Evolutionary conservation across 1,140 invertebrate genomes (phyloP).

Genomic region (Cataglyphis hispanica): DNA sequence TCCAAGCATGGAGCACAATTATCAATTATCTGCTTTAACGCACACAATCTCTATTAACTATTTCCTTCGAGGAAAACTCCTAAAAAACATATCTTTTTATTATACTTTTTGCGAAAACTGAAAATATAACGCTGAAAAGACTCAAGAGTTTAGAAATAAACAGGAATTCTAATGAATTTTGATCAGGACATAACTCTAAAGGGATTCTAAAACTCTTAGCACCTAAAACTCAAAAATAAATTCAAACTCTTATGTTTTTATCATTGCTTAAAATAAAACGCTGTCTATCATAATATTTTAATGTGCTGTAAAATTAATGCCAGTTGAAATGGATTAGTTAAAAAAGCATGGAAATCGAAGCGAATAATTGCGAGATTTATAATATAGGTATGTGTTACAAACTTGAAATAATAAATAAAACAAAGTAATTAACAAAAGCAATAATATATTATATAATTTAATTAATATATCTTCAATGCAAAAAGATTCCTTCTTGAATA

Average conservation of each 20-base stretch:
- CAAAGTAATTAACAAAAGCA: neutral
- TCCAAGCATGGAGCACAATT: neutral
- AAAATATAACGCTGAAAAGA: neutral
- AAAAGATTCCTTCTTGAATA: neutral
- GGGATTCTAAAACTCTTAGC: neutral
- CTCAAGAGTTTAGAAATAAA: neutral
- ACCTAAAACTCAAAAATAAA: neutral
- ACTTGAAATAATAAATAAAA: neutral
- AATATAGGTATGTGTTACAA: neutral
- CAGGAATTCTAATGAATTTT: neutral
- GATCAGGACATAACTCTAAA: neutral
- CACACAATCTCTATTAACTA: neutral
- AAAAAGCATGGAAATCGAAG: neutral
- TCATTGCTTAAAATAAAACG: conserved; percentile 9
- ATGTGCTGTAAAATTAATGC: neutral
- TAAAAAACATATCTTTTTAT: too few relatives aligned
- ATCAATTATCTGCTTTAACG: conserved; percentile 15
- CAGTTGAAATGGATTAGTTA: neutral
- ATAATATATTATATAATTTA: neutral
- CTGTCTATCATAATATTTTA: neutral
- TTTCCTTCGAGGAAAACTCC: neutral
- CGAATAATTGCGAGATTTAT: neutral
- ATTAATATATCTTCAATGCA: neutral
- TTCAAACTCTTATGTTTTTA: neutral
- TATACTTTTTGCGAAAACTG: neutral